A percentile compares a stretch with the other conserved stretches of the same genome.
These are phyloP conservation scores for Protophormia terraenovae DNA, from an alignment of 2,888 invertebrate genomes.

Conservation along the genomic window DNA sequence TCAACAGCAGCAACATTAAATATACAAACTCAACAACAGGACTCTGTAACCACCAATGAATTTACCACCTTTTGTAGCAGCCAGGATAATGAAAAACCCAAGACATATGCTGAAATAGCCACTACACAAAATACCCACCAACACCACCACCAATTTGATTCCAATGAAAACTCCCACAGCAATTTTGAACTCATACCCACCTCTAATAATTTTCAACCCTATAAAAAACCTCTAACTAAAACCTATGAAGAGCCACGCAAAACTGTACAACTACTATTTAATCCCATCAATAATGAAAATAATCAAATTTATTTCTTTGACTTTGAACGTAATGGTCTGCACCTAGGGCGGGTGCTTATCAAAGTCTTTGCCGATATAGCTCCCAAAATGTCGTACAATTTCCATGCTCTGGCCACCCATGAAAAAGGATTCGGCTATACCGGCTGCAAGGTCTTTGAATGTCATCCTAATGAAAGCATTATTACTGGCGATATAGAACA, in stretches of 20 bases:
- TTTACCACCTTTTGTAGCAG: constrained; percentile 53
- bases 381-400: constrained; percentile 91
- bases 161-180: constrained; percentile 15
- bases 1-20: constrained; percentile 67
- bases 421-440: constrained; percentile 90
- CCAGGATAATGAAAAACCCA: constrained; percentile 64
- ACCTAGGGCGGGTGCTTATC: constrained; percentile 88
- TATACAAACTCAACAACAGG: constrained; percentile 36
- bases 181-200: constrained; percentile 57
- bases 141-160: constrained; percentile 23
- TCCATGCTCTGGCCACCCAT: constrained; percentile 87
- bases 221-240: constrained; percentile 50
- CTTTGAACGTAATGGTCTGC: constrained; percentile 87
- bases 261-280: constrained; percentile 81
- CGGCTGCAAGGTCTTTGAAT: constrained; percentile 90
- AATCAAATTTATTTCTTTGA: constrained; percentile 90
- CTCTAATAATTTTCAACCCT: constrained; percentile 66
- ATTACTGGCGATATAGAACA: constrained; percentile 91
- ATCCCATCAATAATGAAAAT: constrained; percentile 82
- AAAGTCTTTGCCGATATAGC: constrained; percentile 90
- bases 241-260: constrained; percentile 46
- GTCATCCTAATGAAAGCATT: constrained; percentile 91
- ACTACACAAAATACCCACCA: constrained; percentile 54
- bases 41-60: constrained; percentile 39
- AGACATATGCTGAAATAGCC: constrained; percentile 77